Conservation (phyloP, 1,140 invertebrate species). For the Caenorhabditis remanei region DNA sequence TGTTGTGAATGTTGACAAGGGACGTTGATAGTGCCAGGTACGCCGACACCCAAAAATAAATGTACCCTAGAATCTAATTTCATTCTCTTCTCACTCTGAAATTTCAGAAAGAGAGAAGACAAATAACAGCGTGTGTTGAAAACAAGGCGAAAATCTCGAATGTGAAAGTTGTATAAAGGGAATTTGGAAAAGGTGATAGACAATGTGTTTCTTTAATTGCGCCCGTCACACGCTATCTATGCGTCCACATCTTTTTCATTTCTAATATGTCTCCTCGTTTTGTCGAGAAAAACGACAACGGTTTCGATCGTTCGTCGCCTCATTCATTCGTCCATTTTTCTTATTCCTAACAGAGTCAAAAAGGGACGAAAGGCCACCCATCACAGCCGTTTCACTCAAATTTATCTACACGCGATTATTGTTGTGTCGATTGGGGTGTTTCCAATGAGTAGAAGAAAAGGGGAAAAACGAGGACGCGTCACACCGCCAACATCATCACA, state of each 20-base stretch:
- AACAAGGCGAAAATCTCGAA: not conserved
- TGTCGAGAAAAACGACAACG: not conserved
- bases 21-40: too few species aligned
- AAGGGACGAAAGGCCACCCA: not conserved
- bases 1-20: too few species aligned
- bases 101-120: not conserved
- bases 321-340: not conserved
- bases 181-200: slow-evolving; percentile 9
- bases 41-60: not conserved
- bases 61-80: not conserved
- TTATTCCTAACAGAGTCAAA: slow-evolving; percentile 11
- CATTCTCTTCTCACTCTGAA: not conserved
- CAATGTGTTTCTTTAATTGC: slow-evolving; percentile 31
- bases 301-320: not conserved
- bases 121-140: not conserved
- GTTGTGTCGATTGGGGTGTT: not conserved
- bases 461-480: not conserved
- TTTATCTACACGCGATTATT: slow-evolving; percentile 35
- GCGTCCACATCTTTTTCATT: slow-evolving; percentile 4
- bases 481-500: not conserved
- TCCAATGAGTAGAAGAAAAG: not conserved
- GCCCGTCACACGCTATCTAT: not conserved
- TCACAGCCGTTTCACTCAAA: slow-evolving; percentile 1
- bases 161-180: not conserved
- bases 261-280: not conserved